These are phyloP conservation scores for Lamellibrachia columna DNA, from an alignment of 2,888 invertebrate genomes.

Conservation along the genomic window DNA sequence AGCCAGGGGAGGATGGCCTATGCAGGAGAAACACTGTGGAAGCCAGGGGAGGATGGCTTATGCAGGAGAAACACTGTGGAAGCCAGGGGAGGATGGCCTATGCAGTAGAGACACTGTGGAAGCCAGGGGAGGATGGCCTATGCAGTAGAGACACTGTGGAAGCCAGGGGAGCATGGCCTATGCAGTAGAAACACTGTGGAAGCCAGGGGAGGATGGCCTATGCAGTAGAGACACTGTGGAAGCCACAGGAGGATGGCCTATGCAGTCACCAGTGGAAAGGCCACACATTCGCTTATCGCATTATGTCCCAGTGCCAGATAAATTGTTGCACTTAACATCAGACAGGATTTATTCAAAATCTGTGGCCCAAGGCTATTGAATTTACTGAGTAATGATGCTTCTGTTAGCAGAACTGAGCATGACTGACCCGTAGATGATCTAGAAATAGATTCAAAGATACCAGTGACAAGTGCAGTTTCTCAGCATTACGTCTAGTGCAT, in stretches of 20 bases:
- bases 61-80: no score
- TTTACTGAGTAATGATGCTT: neutral
- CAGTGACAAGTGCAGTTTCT: neutral
- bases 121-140: no score
- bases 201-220: no score
- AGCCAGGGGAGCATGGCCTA: no score
- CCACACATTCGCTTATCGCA: neutral
- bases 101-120: no score
- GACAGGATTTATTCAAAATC: neutral
- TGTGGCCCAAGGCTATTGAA: neutral
- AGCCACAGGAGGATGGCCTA: neutral
- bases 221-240: no score
- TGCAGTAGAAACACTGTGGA: no score
- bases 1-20: no score
- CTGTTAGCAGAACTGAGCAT: neutral
- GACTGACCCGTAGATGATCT: neutral
- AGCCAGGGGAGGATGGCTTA: no score
- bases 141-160: no score
- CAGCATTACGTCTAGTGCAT: neutral
- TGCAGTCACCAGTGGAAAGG: neutral
- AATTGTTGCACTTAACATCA: neutral
- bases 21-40: no score
- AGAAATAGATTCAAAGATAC: constrained; percentile 1
- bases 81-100: no score
- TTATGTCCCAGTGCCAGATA: neutral